A percentile compares a stretch with the other conserved stretches of the same genome.
Evolutionary conservation across 2,888 invertebrate species (phyloP).

Genomic region (Hemithea aestivaria): DNA sequence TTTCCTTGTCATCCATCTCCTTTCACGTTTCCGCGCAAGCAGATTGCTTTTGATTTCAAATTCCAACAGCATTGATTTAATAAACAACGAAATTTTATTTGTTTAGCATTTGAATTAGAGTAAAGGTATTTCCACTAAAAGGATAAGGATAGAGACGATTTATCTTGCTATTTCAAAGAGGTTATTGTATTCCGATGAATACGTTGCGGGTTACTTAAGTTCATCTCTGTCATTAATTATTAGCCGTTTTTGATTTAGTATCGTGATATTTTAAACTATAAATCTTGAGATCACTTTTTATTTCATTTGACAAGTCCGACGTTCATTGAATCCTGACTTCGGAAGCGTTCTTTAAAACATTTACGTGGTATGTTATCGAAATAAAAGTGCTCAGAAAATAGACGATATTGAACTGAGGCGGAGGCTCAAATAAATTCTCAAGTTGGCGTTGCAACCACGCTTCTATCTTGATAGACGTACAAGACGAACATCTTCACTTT

Average conservation of each 20-base stretch:
- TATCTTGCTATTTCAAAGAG: not conserved
- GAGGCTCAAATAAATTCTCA: slow-evolving; percentile 20
- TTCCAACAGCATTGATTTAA: slow-evolving; percentile 67
- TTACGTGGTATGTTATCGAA: slow-evolving; percentile 14
- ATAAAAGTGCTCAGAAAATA: slow-evolving; percentile 22
- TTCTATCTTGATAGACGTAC: slow-evolving; percentile 27
- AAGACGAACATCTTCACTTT: slow-evolving; percentile 24
- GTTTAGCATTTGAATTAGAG: slow-evolving; percentile 21
- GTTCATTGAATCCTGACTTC: slow-evolving; percentile 16
- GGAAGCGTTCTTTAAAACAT: slow-evolving; percentile 12
- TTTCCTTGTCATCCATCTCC: slow-evolving; percentile 74
- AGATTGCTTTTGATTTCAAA: slow-evolving; percentile 75
- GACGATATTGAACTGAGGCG: slow-evolving; percentile 18
- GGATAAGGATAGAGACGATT: slow-evolving; percentile 13
- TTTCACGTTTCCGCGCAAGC: slow-evolving; percentile 63
- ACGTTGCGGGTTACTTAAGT: too few relatives aligned
- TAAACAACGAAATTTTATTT: slow-evolving; percentile 45
- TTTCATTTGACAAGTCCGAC: slow-evolving; percentile 10
- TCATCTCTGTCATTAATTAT: too few relatives aligned
- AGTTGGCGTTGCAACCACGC: slow-evolving; percentile 33
- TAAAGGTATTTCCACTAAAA: slow-evolving; percentile 19
- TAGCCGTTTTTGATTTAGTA: not conserved
- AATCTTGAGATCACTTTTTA: too few relatives aligned
- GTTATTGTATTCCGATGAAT: too few relatives aligned
- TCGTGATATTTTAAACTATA: slow-evolving; percentile 1